phyloP scores from a whole-genome alignment of 2,888 invertebrate species.

The Conistra vaccinii region DNA sequence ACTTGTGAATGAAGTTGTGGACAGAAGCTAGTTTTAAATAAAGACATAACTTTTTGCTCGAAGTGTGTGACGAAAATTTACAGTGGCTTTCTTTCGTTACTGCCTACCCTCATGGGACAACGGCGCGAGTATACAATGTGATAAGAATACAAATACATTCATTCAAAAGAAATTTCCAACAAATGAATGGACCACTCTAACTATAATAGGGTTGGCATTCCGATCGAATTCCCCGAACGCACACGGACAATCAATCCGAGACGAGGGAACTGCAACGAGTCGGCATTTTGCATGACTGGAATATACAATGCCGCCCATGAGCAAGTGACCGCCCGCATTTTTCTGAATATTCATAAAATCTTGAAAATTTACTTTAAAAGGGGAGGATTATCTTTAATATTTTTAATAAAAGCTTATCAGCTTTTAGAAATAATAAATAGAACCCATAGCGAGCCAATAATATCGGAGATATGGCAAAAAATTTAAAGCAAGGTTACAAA shows the following conservation, averaged over 20 bases:
- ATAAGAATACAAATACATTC: slow-evolving; percentile 5
- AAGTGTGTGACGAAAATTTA: background rate
- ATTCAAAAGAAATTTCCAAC: slow-evolving; percentile 9
- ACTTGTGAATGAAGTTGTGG: background rate
- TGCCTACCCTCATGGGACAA: background rate
- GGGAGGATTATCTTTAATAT: too few relatives aligned
- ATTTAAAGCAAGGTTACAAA: too few relatives aligned
- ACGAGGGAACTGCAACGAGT: slow-evolving; percentile 29
- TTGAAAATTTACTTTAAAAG: too few relatives aligned
- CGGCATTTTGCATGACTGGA: slow-evolving; percentile 19
- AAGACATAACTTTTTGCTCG: background rate
- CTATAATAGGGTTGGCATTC: slow-evolving; percentile 33
- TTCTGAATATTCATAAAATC: too few relatives aligned
- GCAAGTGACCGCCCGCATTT: too few relatives aligned
- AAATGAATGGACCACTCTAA: slow-evolving; percentile 26
- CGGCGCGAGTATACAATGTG: background rate
- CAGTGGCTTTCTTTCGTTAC: too few relatives aligned
- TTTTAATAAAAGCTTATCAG: too few relatives aligned
- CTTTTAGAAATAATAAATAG: too few relatives aligned
- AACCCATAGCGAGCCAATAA: too few relatives aligned
- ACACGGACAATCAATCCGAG: slow-evolving; percentile 31
- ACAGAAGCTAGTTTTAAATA: background rate
- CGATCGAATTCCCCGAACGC: slow-evolving; percentile 34
- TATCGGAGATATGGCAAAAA: too few relatives aligned
- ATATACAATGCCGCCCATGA: too few relatives aligned